Percentiles rank a stretch among this genome's conserved stretches.
Evolutionary conservation across 2,888 invertebrate genomes (phyloP).

Genomic region (Mechanitis messenoides): DNA sequence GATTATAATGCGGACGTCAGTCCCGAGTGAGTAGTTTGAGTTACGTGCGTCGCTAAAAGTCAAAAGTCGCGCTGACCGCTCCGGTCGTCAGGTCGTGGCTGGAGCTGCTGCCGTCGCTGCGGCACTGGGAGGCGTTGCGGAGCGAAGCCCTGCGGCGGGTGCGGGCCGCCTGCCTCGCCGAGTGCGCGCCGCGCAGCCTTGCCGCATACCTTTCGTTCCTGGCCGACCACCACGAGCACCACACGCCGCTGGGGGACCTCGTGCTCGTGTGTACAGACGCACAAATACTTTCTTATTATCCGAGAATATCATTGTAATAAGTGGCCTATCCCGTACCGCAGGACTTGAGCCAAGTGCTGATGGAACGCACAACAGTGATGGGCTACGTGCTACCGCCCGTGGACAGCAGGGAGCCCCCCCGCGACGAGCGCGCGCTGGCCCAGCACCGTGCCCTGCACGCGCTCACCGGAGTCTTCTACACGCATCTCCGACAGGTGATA

Average conservation of each 20-base stretch:
- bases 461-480: constrained; percentile 79
- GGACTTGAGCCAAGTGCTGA: constrained; percentile 93
- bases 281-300: too few species aligned
- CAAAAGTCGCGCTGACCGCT: neutral
- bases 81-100: constrained; percentile 55
- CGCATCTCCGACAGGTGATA: constrained; percentile 81
- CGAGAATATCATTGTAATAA: too few species aligned
- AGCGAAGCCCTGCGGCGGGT: constrained; percentile 83
- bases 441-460: constrained; percentile 81
- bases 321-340: constrained; percentile 8
- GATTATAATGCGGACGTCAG: constrained; percentile 68
- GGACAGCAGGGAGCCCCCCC: constrained; percentile 48
- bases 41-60: neutral
- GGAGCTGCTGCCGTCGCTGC: constrained; percentile 79
- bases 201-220: constrained; percentile 69
- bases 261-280: constrained; percentile 39
- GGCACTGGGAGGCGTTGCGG: constrained; percentile 85
- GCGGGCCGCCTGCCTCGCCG: constrained; percentile 92
- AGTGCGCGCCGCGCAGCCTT: constrained; percentile 82
- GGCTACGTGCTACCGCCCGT: constrained; percentile 84
- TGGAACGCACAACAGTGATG: constrained; percentile 92
- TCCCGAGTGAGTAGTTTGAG: constrained; percentile 59
- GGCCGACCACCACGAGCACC: constrained; percentile 86
- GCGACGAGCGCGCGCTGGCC: constrained; percentile 41
- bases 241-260: constrained; percentile 36